Evolutionary conservation across 2,113 vertebrate genomes (phyloP), one percentile per base, ranked within the genome.

Genomic region (Emydura subglobosa): DNA sequence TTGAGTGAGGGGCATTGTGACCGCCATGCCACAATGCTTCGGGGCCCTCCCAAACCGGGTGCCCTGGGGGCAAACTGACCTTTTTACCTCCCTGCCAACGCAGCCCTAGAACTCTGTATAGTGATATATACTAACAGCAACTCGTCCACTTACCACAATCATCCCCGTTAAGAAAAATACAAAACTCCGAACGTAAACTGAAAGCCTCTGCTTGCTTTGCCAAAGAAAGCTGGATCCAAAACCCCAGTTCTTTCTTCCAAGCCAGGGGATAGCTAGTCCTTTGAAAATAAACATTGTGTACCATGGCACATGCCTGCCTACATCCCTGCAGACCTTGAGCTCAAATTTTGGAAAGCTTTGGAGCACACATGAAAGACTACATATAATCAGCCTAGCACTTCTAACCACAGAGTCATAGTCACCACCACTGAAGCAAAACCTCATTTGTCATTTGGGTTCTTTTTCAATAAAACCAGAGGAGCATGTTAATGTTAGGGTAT

Each of bases 391-490:
- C 22, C 89, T 95, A 87, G 72, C 27, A 1, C 90, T 85, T 50
- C 87, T 25, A 88, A 88, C 81, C 39, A 39, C 39, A 39, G 39
- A 39, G 39, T 39, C 39, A 39, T 39, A 39, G 39, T 39, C 39
- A 39, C 39, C 49, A 74, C 25, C 11, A 13, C 13, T 47, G 42
- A 78, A 76, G 74, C 21, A 24, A 42, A 44, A 39, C 76, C 82
- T 76, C n/a, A 72, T 91, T 91, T 95, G 94, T 72, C 94, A 57
- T 49, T 87, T 91, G 1, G n/a, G 34, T 10, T 91, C 86, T 85
- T 94, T 90, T 95, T 34, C 89, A 95, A 88, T 1, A 29, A 34
- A 84, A 31, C 82, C 54, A 3, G 84, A 42, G 13, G 24, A 74
- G 61, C 47, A 4, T 2, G 24, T 42, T 59, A 82, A 92, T 83